Conservation (phyloP, 2,113 vertebrate genomes). For the Stercorarius parasiticus region DNA sequence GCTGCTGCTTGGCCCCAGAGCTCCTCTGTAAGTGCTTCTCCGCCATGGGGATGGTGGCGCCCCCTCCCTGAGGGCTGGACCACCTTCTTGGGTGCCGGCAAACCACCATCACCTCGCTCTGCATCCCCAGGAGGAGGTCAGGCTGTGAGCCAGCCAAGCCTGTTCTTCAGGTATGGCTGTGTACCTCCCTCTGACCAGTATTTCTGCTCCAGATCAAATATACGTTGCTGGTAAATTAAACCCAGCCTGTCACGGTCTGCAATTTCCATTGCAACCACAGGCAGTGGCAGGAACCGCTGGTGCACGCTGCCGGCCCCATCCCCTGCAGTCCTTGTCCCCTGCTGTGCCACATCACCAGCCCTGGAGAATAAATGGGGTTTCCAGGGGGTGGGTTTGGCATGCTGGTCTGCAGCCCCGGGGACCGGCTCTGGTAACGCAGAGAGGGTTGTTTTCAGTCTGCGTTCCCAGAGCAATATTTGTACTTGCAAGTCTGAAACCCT, state of each 20-base stretch:
- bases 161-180: neutral
- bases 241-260: neutral
- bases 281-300: neutral
- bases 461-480: neutral
- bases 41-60: accelerated
- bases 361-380: neutral
- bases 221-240: neutral
- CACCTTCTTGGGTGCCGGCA: accelerated
- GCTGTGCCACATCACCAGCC: neutral
- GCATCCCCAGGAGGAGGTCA: neutral
- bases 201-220: neutral
- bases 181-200: neutral
- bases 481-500: neutral
- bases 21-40: accelerated
- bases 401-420: neutral
- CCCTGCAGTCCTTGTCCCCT: accelerated
- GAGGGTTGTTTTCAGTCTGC: neutral
- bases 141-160: neutral
- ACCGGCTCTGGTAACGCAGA: accelerated
- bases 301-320: neutral
- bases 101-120: neutral
- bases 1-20: neutral
- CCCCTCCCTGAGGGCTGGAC: accelerated
- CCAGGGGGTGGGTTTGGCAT: neutral
- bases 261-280: neutral